A percentile compares a stretch with the other conserved stretches of the same genome.
Evolutionary conservation across 2,888 invertebrate genomes (phyloP).

Genomic region (Habrosyne pyritoides): DNA sequence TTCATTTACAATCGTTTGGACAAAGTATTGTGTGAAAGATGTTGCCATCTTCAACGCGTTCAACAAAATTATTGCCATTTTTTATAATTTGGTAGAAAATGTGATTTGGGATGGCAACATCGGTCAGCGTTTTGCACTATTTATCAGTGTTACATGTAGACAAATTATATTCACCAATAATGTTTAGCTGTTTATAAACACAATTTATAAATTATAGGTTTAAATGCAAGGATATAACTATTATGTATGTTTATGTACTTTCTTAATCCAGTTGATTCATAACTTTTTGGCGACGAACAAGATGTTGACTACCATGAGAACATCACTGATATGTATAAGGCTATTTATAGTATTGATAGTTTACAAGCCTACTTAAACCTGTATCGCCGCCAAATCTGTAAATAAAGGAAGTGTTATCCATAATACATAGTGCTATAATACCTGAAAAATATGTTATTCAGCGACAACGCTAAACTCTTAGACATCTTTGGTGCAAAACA

Average conservation of each 20-base stretch:
- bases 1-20: constrained; percentile 41
- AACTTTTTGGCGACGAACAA: neutral
- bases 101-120: constrained; percentile 43
- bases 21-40: constrained; percentile 55
- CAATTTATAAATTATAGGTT: constrained; percentile 13
- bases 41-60: constrained; percentile 25
- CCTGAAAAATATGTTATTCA: constrained; percentile 23
- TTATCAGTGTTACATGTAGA: constrained; percentile 37
- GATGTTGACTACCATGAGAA: too few relatives aligned
- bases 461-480: neutral
- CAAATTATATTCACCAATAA: constrained; percentile 23
- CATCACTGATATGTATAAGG: neutral
- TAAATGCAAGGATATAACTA: constrained; percentile 13
- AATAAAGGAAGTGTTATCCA: constrained; percentile 46
- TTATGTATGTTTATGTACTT: neutral
- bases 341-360: too few relatives aligned
- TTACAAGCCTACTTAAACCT: neutral
- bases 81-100: constrained; percentile 36
- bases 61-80: constrained; percentile 25
- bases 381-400: constrained; percentile 32
- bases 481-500: neutral
- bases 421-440: constrained; percentile 42
- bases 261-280: neutral
- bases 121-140: constrained; percentile 27
- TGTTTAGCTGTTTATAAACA: constrained; percentile 2